These are phyloP conservation scores for Chrysotoxum bicinctum DNA, from an alignment of 2,888 invertebrate species.

Conservation along the genomic window DNA sequence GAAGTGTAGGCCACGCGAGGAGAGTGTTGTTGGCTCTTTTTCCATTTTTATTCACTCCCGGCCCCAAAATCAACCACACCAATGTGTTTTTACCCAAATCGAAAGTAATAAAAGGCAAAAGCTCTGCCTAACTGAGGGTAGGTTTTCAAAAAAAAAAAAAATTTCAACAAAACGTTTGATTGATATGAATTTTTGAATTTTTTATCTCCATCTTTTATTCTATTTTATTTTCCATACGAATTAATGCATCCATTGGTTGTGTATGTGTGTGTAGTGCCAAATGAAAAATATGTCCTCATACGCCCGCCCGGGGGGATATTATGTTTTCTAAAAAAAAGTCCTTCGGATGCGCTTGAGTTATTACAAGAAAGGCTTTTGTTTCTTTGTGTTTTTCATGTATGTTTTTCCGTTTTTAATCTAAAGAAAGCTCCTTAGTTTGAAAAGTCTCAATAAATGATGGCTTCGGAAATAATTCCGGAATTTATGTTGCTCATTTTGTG, in stretches of 20 bases:
- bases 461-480: background rate
- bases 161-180: slow-evolving; percentile 57
- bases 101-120: background rate
- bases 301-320: slow-evolving; percentile 42
- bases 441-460: background rate
- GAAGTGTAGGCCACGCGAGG: slow-evolving; percentile 55
- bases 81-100: slow-evolving; percentile 13
- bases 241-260: slow-evolving; percentile 35
- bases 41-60: slow-evolving; percentile 1
- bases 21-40: slow-evolving; percentile 6
- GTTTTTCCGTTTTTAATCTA: background rate
- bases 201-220: background rate
- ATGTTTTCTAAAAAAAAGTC: slow-evolving; percentile 15
- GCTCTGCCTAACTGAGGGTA: slow-evolving; percentile 2
- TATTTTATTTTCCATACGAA: slow-evolving; percentile 42
- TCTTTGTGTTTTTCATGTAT: background rate
- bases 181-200: slow-evolving; percentile 65
- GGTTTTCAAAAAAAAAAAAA: background rate
- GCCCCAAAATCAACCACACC: background rate
- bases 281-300: slow-evolving; percentile 55
- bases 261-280: slow-evolving; percentile 5
- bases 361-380: slow-evolving; percentile 31
- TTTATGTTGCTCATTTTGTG: no score
- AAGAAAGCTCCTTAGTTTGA: background rate
- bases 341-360: slow-evolving; percentile 62